Base-by-base conservation (phyloP, 2,797 vertebrate species). In the Tinamus major region DNA sequence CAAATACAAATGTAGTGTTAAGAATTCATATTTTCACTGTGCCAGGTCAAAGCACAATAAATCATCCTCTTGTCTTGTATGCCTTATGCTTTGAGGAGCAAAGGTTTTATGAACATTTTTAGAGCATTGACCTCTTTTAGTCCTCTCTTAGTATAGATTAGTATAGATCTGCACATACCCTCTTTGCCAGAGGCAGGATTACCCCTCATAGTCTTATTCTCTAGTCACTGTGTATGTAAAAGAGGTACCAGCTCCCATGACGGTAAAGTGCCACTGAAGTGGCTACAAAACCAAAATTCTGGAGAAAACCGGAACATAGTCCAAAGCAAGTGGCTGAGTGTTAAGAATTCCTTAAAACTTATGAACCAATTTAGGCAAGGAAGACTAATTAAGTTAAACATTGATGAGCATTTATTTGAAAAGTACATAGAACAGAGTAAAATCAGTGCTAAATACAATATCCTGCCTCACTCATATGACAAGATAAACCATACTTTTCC, bases 401-500 rank as follows among this genome's bases (percentile, higher is more conserved):
- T 67, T 76, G 58, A 33, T 31, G 1, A 89, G 0, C 13, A 33
- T 21, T 48, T 61, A 62, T 27, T 83, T 76, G 48, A 65, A 79
- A 76, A 10, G 13, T 39, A 44, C 51, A 12, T 17, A 37, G 27
- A 46, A 35, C 16, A 58, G 37, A 67, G 23, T 27, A 63, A 56
- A 79, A 41, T 26, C 17, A 1, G 7, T 42, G 46, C 48, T 51
- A 27, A 69, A 61, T n/a, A 64, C 19, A 69, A 44, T 39, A 18
- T 9, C 21, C 5, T 16, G 24, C 14, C 17, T 27, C 31, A 29
- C 6, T 97, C 79, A 97, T 39, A 96, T 82, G 8, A 97, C 95
- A 14, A 97, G 90, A 70, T 97, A 97, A 65, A 83, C 79, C 80
- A 92, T 92, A 74, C 95, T 96, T 80, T 87, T 92, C 5, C 95